Conservation (phyloP, 2,113 vertebrate genomes). For the Phaetusa simplex region DNA sequence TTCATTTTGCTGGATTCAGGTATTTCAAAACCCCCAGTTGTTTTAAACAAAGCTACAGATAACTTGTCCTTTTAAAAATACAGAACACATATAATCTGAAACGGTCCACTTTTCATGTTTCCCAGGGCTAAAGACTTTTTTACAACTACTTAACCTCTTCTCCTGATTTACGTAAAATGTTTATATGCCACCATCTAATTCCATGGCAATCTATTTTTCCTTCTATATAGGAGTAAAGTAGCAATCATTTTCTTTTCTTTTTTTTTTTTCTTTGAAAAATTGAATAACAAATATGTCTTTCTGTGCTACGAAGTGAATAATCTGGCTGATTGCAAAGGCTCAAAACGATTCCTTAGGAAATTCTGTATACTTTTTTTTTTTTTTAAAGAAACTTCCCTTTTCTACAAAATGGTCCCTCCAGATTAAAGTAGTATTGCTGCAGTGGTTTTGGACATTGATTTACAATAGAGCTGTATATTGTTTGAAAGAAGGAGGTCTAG, state of each 20-base stretch:
- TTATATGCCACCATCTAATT: slow-evolving; percentile 60
- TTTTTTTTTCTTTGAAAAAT: slow-evolving; percentile 10
- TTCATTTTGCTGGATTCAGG: slow-evolving; percentile 32
- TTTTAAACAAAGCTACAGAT: slow-evolving; percentile 24
- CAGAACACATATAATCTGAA: not conserved
- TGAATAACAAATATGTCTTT: slow-evolving; percentile 24
- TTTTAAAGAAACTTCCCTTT: not conserved
- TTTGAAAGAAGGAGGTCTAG: slow-evolving; percentile 6
- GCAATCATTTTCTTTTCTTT: not conserved
- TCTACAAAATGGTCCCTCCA: not conserved
- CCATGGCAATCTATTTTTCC: slow-evolving; percentile 40
- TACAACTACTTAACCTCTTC: slow-evolving; percentile 45
- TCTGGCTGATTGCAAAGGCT: slow-evolving; percentile 19
- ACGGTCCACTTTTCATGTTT: slow-evolving; percentile 20
- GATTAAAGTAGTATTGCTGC: not conserved
- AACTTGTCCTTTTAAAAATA: slow-evolving; percentile 29
- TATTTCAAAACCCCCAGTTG: slow-evolving; percentile 14
- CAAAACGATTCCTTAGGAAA: not conserved
- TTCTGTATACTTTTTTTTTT: not conserved
- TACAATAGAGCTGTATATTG: not conserved
- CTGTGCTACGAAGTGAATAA: slow-evolving; percentile 21
- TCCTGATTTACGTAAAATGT: slow-evolving; percentile 63
- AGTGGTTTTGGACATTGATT: slow-evolving; percentile 10
- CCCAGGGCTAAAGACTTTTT: slow-evolving; percentile 36
- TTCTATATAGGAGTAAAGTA: slow-evolving; percentile 27